These are phyloP conservation scores for Gallinago stenura DNA, from an alignment of 2,797 vertebrate species.

Conservation along the genomic window DNA sequence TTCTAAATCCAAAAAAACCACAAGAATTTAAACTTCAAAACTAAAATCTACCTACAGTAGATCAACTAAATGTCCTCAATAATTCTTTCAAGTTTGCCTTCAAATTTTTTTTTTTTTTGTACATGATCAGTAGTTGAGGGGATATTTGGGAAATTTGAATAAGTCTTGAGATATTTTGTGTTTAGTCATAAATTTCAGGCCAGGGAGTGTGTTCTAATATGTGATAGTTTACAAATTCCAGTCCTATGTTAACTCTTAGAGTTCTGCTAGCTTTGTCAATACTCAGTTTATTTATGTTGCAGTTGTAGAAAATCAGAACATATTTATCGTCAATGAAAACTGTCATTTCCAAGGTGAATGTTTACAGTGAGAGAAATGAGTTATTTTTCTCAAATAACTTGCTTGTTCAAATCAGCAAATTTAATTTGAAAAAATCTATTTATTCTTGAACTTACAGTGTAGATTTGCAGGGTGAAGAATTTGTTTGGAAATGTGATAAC, in stretches of 20 bases:
- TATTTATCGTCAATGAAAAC: background rate
- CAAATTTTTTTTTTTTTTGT: background rate
- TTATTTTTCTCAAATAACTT: background rate
- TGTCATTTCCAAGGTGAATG: background rate
- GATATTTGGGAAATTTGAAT: background rate
- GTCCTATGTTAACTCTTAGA: background rate
- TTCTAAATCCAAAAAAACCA: background rate
- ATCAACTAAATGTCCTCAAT: background rate
- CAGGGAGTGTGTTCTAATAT: background rate
- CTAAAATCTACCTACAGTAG: background rate
- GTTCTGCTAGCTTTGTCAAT: background rate
- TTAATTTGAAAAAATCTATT: background rate
- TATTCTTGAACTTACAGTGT: background rate
- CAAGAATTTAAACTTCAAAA: background rate
- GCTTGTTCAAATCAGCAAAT: background rate
- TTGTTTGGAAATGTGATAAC: background rate
- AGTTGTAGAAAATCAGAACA: background rate
- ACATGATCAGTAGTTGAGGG: rapidly evolving
- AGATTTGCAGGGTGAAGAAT: background rate
- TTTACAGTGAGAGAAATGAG: background rate
- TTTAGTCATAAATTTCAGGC: background rate
- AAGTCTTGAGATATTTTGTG: background rate
- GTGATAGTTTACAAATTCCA: background rate
- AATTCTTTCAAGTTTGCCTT: background rate
- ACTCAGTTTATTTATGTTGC: background rate